Evolutionary conservation across 2,888 invertebrate genomes (phyloP).

Genomic region (Polyploca ridens): DNA sequence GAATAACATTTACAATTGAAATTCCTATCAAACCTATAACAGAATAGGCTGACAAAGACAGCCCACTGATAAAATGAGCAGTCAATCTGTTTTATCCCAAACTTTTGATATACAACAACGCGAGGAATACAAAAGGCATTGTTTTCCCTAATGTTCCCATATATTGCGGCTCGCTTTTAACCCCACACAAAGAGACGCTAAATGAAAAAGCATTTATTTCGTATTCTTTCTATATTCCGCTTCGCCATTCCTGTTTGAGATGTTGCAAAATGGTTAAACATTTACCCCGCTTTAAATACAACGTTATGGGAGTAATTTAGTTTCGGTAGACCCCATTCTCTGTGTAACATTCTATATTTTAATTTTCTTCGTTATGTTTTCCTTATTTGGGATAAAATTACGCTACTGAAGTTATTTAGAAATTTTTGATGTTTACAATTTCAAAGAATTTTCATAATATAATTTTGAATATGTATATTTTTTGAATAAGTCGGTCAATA

Average conservation of each 20-base stretch:
- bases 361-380: slow-evolving; percentile 20
- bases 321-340: slow-evolving; percentile 22
- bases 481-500: background rate
- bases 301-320: slow-evolving; percentile 21
- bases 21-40: slow-evolving; percentile 12
- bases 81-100: slow-evolving; percentile 54
- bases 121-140: slow-evolving; percentile 60
- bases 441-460: background rate
- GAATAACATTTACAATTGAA: slow-evolving; percentile 1
- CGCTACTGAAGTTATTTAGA: slow-evolving; percentile 13
- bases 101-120: slow-evolving; percentile 50
- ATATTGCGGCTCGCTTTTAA: slow-evolving; percentile 67
- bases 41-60: slow-evolving; percentile 28
- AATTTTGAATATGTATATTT: background rate
- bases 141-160: slow-evolving; percentile 72
- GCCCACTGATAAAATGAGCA: slow-evolving; percentile 42
- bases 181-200: slow-evolving; percentile 62
- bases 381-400: slow-evolving; percentile 21
- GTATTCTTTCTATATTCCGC: slow-evolving; percentile 56
- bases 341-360: slow-evolving; percentile 14
- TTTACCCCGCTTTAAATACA: slow-evolving; percentile 23
- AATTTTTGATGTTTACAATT: slow-evolving; percentile 5
- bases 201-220: slow-evolving; percentile 71
- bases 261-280: slow-evolving; percentile 35
- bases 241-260: slow-evolving; percentile 48